Conservation (phyloP, 1,140 invertebrate species). For the Phymastichus coffea region DNA sequence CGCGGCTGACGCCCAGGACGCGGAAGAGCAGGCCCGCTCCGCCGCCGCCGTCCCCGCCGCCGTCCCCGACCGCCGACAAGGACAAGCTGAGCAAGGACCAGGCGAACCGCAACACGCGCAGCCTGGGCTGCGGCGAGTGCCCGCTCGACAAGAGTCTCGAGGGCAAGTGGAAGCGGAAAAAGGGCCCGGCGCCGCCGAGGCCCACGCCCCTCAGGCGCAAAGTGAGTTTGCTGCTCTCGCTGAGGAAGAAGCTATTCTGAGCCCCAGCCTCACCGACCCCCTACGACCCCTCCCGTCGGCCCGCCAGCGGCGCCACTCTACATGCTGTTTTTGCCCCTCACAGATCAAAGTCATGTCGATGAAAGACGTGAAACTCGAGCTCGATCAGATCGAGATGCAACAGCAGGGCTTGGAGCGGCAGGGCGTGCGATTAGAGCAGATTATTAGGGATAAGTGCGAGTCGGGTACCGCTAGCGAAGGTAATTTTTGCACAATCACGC, state of each 20-base stretch:
- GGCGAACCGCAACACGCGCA: slow-evolving; percentile 61
- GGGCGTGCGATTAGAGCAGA: slow-evolving; percentile 82
- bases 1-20: slow-evolving; percentile 40
- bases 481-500: slow-evolving; percentile 19
- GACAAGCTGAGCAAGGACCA: slow-evolving; percentile 62
- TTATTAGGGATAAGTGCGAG: slow-evolving; percentile 79
- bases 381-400: slow-evolving; percentile 81
- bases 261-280: background rate
- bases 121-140: slow-evolving; percentile 37
- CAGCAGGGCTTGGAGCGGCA: slow-evolving; percentile 86
- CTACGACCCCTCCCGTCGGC: background rate
- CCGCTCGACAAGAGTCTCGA: slow-evolving; percentile 61
- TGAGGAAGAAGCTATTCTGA: slow-evolving; percentile 20
- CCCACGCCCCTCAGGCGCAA: slow-evolving; percentile 69
- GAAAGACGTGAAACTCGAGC: slow-evolving; percentile 70
- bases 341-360: slow-evolving; percentile 72
- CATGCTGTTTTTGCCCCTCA: background rate
- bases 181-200: slow-evolving; percentile 78
- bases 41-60: slow-evolving; percentile 51
- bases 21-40: slow-evolving; percentile 61
- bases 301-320: background rate
- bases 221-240: slow-evolving; percentile 44
- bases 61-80: slow-evolving; percentile 51
- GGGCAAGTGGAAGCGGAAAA: slow-evolving; percentile 73
- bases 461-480: slow-evolving; percentile 44